Percentiles rank a stretch among this genome's conserved stretches.
Conservation (phyloP, 2,888 invertebrate species). For the Exephanes ischioxanthus region DNA sequence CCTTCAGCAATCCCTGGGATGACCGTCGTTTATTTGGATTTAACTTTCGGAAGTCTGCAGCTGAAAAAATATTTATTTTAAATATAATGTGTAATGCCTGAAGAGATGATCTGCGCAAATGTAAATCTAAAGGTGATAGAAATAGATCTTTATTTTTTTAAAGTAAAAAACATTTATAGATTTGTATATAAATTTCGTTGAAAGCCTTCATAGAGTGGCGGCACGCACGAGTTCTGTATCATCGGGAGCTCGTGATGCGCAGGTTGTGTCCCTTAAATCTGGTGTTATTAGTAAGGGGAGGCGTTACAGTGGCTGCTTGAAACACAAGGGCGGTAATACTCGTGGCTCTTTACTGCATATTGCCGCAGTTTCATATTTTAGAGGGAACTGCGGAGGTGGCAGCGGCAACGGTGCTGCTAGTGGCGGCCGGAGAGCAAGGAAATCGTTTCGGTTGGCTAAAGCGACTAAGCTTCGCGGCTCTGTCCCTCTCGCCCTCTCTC, state of each 20-base stretch:
- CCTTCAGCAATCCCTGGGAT: no score
- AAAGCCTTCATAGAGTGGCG: neutral
- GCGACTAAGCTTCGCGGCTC: slow-evolving; percentile 58
- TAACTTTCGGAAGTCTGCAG: no score
- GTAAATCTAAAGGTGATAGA: no score
- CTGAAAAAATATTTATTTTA: no score
- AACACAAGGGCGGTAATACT: slow-evolving; percentile 70
- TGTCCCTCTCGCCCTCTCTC: slow-evolving; percentile 31
- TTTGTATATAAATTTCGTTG: neutral
- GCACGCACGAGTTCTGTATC: neutral
- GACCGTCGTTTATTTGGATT: no score
- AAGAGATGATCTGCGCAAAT: no score
- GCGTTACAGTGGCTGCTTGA: slow-evolving; percentile 60
- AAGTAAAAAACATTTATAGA: neutral
- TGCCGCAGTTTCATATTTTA: slow-evolving; percentile 76
- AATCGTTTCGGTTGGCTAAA: slow-evolving; percentile 64
- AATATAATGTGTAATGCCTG: no score
- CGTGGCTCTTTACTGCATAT: slow-evolving; percentile 75
- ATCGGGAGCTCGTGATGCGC: slow-evolving; percentile 3
- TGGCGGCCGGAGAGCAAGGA: slow-evolving; percentile 38
- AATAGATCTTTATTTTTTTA: no score
- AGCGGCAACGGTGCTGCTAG: slow-evolving; percentile 52
- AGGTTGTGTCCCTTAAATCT: slow-evolving; percentile 60
- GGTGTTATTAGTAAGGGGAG: slow-evolving; percentile 68
- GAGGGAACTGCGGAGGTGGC: slow-evolving; percentile 58